Evolutionary conservation across 2,797 vertebrate genomes (phyloP).

Genomic region (Lates japonicus): DNA sequence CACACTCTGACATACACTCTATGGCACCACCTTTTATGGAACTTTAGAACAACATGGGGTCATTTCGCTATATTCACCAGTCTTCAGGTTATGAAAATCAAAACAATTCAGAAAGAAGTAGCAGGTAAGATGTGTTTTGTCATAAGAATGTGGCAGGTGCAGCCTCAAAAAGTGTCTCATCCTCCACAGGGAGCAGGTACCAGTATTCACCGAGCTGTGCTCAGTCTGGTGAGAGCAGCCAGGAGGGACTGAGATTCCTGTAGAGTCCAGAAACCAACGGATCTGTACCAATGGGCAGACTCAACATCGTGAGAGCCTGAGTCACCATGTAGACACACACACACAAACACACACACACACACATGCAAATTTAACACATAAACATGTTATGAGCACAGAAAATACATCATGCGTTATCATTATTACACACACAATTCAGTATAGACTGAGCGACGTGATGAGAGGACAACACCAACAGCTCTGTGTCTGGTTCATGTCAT

Average conservation of each 20-base stretch:
- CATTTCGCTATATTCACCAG: background rate
- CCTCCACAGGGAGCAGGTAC: conserved; percentile 92
- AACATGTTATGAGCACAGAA: background rate
- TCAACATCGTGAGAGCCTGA: conserved; percentile 93
- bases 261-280: conserved; percentile 94
- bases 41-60: too few species aligned
- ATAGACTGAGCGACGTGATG: background rate
- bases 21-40: background rate
- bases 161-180: background rate
- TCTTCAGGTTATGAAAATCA: background rate
- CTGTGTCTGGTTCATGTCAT: conserved; percentile 13
- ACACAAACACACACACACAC: conserved; percentile 8
- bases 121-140: background rate
- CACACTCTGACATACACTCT: background rate
- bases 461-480: background rate
- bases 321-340: conserved; percentile 90
- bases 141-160: background rate
- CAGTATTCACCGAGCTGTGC: conserved; percentile 95
- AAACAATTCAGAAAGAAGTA: background rate
- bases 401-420: too few species aligned
- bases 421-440: conserved; percentile 1
- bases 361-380: background rate
- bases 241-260: conserved; percentile 93
- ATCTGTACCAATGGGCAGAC: conserved; percentile 87
- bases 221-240: conserved; percentile 95